Conservation (phyloP, 2,797 vertebrate species). For the Esox lucius region DNA sequence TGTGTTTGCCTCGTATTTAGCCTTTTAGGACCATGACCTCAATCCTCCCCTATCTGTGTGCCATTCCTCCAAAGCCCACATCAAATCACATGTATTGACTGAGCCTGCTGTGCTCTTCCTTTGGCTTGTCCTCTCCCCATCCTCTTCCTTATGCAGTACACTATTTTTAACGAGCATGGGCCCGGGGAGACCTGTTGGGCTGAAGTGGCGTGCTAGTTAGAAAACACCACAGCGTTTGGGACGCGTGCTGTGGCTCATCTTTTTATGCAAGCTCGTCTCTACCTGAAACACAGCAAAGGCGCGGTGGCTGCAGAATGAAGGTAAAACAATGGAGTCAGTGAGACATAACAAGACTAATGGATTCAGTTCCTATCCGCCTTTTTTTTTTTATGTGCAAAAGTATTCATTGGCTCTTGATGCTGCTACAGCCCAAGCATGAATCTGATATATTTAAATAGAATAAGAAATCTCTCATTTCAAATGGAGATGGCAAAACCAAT, state of each 20-base stretch:
- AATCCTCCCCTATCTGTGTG: neutral
- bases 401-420: conserved; percentile 68
- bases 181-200: too few species aligned
- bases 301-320: conserved; percentile 50
- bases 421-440: conserved; percentile 62
- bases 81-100: neutral
- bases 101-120: neutral
- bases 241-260: neutral
- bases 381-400: conserved; percentile 71
- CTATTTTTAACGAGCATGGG: neutral
- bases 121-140: neutral
- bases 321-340: conserved; percentile 72
- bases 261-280: neutral
- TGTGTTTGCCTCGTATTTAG: neutral
- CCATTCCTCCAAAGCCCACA: neutral
- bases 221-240: neutral
- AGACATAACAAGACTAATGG: conserved; percentile 72
- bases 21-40: neutral
- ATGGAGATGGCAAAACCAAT: conserved; percentile 60
- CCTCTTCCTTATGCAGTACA: conserved; percentile 2
- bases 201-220: neutral
- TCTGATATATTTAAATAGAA: conserved; percentile 66
- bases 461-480: conserved; percentile 56
- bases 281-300: conserved; percentile 38
- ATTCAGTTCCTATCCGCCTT: conserved; percentile 62